Base-by-base conservation (phyloP, 2,113 vertebrate genomes). In the Aleadryas rufinucha region DNA sequence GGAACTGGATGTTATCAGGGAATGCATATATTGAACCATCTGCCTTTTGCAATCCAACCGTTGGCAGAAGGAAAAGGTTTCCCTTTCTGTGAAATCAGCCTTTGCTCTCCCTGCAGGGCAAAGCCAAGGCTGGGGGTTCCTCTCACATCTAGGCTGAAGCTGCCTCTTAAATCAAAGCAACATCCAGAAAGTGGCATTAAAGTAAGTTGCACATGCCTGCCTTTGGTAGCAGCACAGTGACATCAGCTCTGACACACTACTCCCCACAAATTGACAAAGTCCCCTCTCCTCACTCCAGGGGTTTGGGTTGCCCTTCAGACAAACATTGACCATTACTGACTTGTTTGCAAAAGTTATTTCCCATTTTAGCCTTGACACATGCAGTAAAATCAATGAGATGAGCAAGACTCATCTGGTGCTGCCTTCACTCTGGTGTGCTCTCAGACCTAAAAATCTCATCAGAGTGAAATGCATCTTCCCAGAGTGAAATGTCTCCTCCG, bases 201-300 rank as follows among this genome's bases (percentile, higher is more conserved):
- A 49, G 4, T 8, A 61, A 66, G 37, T 3, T 28, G 4, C 0
- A 2, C 9, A 7, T 1, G 0, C 20, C 30, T 19, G 35, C 35
- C 57, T 57, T 23, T 4, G 11, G 6, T 4, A 59, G 56, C 56
- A 20, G 61, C 19, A 41, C 37, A 22, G 39, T 5, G 16, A 9
- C 2, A 21, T 14, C 30, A 26, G 45, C 42, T 63, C 57, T 10
- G 54, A 60, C 37, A 57, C 45, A 1, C 18, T n/a, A 39, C 39
- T 72, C 30, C 49, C 16, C 20, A 2, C 18, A 49, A 63, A 49
- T 22, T 33, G 61, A 23, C 24, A 13, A 27, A 41, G 7, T 18
- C 49, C 21, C 30, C 68, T 35, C 54, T 61, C 45, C 28, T 31
- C 9, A 24, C 3, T 26, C 11, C 2, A 31, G 3, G 1, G 13